These are phyloP conservation scores for Ormyrus thymus DNA, from an alignment of 2,888 invertebrate genomes.

Conservation along the genomic window DNA sequence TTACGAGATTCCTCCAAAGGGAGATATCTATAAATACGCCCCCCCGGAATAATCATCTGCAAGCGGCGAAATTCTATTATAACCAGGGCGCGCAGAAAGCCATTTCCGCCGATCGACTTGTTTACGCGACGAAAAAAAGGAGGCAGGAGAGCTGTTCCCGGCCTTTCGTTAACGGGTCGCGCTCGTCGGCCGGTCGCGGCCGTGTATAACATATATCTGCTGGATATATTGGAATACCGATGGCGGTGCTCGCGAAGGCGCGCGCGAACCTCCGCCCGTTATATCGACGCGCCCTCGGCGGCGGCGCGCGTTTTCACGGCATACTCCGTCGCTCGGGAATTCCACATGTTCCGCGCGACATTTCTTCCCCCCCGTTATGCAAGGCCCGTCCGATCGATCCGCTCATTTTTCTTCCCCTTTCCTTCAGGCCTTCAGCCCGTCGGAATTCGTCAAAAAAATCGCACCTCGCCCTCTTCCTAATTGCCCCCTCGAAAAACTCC, in stretches of 20 bases:
- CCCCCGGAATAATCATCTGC: no score
- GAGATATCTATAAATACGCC: no score
- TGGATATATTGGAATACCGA: slow-evolving; percentile 45
- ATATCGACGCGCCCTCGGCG: neutral
- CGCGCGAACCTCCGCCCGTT: slow-evolving; percentile 7
- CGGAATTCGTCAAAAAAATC: neutral
- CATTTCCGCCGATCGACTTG: no score
- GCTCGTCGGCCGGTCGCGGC: neutral
- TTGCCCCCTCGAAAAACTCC: no score
- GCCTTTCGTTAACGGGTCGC: slow-evolving; percentile 3
- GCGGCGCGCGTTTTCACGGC: slow-evolving; percentile 13
- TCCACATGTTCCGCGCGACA: slow-evolving; percentile 17
- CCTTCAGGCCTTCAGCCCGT: neutral
- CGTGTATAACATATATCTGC: neutral
- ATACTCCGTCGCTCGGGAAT: slow-evolving; percentile 23
- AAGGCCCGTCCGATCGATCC: slow-evolving; percentile 1
- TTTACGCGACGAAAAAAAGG: neutral
- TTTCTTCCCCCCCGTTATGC: no score
- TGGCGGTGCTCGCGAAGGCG: slow-evolving; percentile 12
- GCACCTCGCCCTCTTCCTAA: neutral
- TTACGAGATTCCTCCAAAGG: no score
- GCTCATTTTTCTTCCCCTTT: neutral
- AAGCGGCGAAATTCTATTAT: no score
- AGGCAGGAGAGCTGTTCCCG: neutral
- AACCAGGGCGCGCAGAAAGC: no score